Percentiles rank a stretch among this genome's conserved stretches.
phyloP scores from a whole-genome alignment of 2,888 invertebrate species.

The Aspidiotus rigidus region DNA sequence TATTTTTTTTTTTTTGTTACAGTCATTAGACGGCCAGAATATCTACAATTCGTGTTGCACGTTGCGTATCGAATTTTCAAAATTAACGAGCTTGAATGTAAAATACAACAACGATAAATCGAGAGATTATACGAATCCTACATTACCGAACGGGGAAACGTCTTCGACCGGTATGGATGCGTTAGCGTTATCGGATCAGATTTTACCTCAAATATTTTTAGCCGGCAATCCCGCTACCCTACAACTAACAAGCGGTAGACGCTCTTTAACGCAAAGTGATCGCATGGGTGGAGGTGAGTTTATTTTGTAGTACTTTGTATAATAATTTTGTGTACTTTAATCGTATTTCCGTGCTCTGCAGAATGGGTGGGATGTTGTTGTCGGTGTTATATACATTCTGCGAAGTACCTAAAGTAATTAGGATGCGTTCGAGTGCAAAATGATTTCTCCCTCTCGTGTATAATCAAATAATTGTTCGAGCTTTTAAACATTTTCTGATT shows the following conservation, averaged over 20 bases:
- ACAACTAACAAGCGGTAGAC: conserved; percentile 37
- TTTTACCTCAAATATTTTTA: conserved; percentile 50
- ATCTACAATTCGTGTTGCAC: conserved; percentile 99
- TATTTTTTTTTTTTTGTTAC: conserved; percentile 40
- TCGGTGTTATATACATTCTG: too few species aligned
- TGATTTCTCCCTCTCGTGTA: too few species aligned
- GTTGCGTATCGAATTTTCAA: conserved; percentile 96
- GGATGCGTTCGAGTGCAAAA: too few species aligned
- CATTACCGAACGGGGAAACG: conserved; percentile 74
- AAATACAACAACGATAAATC: conserved; percentile 99
- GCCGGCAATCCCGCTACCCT: conserved; percentile 42
- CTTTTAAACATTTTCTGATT: too few species aligned
- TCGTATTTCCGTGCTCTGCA: too few species aligned
- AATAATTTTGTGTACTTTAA: too few species aligned
- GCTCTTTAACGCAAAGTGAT: conserved; percentile 41
- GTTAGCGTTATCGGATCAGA: conserved; percentile 46
- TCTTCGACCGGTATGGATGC: conserved; percentile 47
- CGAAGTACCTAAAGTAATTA: too few species aligned
- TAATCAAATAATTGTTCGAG: too few species aligned
- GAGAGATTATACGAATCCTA: conserved; percentile 97
- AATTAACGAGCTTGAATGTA: conserved; percentile 94
- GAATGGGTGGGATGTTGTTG: too few species aligned
- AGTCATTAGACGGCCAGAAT: conserved; percentile 95
- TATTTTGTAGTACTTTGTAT: too few species aligned
- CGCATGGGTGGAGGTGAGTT: conserved; percentile 48